phyloP scores from a whole-genome alignment of 2,888 invertebrate species.

The Teleogryllus oceanicus region DNA sequence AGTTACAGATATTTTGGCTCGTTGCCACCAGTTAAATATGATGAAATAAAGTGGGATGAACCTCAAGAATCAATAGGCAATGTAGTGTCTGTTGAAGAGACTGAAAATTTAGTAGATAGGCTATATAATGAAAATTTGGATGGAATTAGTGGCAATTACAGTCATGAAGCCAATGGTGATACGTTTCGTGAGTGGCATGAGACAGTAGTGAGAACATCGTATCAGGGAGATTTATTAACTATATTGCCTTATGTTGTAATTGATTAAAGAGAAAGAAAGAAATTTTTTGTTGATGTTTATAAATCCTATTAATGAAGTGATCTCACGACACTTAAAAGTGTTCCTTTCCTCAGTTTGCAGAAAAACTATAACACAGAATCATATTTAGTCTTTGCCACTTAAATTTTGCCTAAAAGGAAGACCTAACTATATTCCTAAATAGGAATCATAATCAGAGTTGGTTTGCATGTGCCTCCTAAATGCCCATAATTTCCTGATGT shows the following conservation, averaged over 20 bases:
- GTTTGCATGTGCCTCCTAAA: no score
- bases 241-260: conserved; percentile 96
- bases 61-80: conserved; percentile 23
- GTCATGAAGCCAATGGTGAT: conserved; percentile 41
- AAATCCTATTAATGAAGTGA: no score
- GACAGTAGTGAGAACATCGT: conserved; percentile 69
- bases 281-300: neutral
- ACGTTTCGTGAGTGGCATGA: conserved; percentile 89
- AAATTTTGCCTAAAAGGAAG: no score
- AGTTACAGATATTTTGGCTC: conserved; percentile 53
- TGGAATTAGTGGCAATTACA: conserved; percentile 60
- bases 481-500: no score
- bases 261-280: conserved; percentile 59
- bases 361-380: no score
- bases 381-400: no score
- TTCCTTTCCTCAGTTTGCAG: no score
- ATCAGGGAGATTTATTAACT: conserved; percentile 74
- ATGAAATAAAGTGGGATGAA: conserved; percentile 53
- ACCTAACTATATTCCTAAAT: no score
- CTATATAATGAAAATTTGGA: conserved; percentile 37
- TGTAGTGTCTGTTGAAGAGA: conserved; percentile 49
- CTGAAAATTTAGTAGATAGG: conserved; percentile 45
- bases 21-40: conserved; percentile 61
- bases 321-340: no score
- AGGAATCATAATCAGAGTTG: no score